A percentile compares a stretch with the other conserved stretches of the same genome.
These are phyloP conservation scores for Buphagus erythrorhynchus DNA, from an alignment of 2,797 vertebrate genomes.

Conservation along the genomic window DNA sequence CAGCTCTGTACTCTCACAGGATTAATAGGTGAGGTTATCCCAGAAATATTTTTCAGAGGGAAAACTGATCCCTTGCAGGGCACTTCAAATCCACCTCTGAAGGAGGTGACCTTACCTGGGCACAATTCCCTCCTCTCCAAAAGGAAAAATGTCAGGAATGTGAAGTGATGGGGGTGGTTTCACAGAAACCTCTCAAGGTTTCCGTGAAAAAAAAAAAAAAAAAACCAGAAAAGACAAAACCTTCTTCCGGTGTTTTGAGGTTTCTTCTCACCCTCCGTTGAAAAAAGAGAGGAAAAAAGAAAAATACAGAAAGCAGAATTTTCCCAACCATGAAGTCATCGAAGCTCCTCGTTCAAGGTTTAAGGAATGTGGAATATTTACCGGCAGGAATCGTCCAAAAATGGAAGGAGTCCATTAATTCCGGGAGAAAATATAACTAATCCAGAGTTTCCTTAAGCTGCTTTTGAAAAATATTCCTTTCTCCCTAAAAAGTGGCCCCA, in stretches of 20 bases:
- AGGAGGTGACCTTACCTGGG: neutral
- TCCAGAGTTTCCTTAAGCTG: neutral
- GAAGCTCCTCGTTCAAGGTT: neutral
- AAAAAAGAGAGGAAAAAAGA: too few relatives aligned
- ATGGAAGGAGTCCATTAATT: neutral
- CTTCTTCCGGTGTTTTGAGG: neutral
- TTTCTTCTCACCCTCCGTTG: neutral
- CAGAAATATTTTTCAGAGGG: neutral
- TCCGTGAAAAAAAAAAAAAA: neutral
- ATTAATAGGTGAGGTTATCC: neutral
- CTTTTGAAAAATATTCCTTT: neutral
- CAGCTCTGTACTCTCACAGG: neutral
- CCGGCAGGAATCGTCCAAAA: neutral
- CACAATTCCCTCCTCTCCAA: neutral
- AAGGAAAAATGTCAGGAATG: conserved; percentile 7
- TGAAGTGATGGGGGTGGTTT: neutral
- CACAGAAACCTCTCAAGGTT: neutral
- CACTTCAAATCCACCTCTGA: neutral
- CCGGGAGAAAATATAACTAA: conserved; percentile 14
- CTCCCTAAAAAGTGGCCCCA: neutral
- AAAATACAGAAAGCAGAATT: neutral
- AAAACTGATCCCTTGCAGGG: neutral
- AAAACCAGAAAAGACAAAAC: too few relatives aligned
- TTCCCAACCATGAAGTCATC: neutral
- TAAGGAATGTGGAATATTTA: conserved; percentile 23